Evolutionary conservation across 2,888 invertebrate genomes (phyloP), one percentile per base, ranked within the genome.

Genomic region (Hirtodrosophila histrioides): DNA sequence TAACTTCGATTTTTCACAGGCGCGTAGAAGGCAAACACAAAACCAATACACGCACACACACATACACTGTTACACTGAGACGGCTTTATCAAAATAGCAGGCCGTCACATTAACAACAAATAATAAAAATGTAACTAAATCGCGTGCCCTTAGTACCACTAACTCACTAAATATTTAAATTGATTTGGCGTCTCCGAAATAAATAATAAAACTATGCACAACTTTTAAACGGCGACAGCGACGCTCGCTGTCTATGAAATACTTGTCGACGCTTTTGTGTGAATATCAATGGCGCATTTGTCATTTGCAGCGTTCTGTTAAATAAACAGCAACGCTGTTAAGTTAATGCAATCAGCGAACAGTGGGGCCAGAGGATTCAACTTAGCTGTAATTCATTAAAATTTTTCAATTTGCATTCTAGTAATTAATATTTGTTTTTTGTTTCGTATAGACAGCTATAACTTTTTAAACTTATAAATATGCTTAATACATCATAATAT

Each of bases 1-100:
- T 78, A 87, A 75, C 87, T 85, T 85, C 84, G 84, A 85, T 85
- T 85, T 85, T 85, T 88, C 84, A 78, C 84, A 88, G 69, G 78
- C 70, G 51, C 58, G 51, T 58, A 58, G 57, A 56, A 58, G 46
- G 39, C 69, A 50, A 69, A 64, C 65, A 70, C 63, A 70, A 70
- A 48, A 48, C 50, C 44, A 51, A 49, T 54, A 58, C 64, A 76
- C 49, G 46, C 37, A 48, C 57, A 44, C 51, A 62, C 54, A 33
- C 39, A 68, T 67, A 66, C 53, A 49, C 39, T 44, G 29, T 61
- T 45, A 58, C 55, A 78, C 54, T 46, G 37, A 61, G 27, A 54
- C 81, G 68, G 73, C 77, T 74, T 74, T 77, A 56, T 51, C 27
- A 23, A 53, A 63, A 55, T 39, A 3, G 12, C n/a, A 51, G 60